A percentile compares a stretch with the other conserved stretches of the same genome.
Evolutionary conservation across 2,888 invertebrate species (phyloP).

Genomic region (Exocentrus adspersus): DNA sequence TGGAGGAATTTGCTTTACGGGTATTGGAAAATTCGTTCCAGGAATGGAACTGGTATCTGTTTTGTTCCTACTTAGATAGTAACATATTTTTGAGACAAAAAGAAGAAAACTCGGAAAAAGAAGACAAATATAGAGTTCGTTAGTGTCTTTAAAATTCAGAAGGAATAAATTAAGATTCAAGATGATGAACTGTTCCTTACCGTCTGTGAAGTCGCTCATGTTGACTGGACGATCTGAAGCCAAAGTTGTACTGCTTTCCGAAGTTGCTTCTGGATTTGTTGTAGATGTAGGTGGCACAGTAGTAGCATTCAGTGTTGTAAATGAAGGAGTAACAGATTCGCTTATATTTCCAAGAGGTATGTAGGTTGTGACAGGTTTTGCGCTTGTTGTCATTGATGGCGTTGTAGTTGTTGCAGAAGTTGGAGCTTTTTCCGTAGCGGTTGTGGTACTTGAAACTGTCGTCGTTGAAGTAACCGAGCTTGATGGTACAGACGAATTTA

Average conservation of each 20-base stretch:
- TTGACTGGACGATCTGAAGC: conserved; percentile 50
- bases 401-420: conserved; percentile 16
- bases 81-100: too few species aligned
- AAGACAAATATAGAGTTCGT: too few species aligned
- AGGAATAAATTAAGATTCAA: too few species aligned
- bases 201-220: conserved; percentile 62
- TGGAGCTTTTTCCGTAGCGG: background rate
- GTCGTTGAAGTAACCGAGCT: conserved; percentile 45
- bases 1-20: background rate
- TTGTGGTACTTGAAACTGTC: conserved; percentile 41
- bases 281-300: background rate
- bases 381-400: conserved; percentile 9
- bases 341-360: conserved; percentile 30
- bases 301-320: conserved; percentile 20
- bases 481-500: conserved; percentile 17
- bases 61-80: too few species aligned
- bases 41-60: too few species aligned
- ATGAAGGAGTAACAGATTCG: background rate
- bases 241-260: conserved; percentile 13
- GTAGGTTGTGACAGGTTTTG: conserved; percentile 40
- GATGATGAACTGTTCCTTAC: too few species aligned
- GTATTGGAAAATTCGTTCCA: too few species aligned
- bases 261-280: conserved; percentile 20
- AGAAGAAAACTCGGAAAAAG: too few species aligned
- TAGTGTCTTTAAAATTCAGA: background rate